Evolutionary conservation across 1,140 invertebrate genomes (phyloP).

Genomic region (Drosophila fuyamai): DNA sequence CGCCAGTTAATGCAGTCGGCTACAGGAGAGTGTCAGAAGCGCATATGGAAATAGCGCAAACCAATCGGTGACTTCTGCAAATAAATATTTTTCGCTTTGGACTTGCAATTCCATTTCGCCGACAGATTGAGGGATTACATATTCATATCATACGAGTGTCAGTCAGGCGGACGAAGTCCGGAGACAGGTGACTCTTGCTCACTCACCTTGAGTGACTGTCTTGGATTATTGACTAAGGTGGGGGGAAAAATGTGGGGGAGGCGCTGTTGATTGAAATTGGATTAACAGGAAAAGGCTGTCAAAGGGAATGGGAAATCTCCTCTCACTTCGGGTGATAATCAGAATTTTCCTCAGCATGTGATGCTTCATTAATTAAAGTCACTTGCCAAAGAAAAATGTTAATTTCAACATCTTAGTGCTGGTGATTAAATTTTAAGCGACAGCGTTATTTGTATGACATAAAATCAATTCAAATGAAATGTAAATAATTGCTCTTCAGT

Average conservation of each 20-base stretch:
- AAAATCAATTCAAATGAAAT: conserved; percentile 26
- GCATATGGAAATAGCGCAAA: conserved; percentile 55
- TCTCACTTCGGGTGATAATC: conserved; percentile 13
- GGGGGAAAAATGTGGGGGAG: conserved; percentile 7
- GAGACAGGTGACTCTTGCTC: conserved; percentile 22
- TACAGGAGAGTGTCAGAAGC: conserved; percentile 38
- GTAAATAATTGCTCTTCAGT: conserved; percentile 30
- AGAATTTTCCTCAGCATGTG: not conserved
- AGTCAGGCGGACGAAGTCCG: conserved; percentile 37
- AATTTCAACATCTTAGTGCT: not conserved
- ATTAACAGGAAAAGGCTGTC: conserved; percentile 15
- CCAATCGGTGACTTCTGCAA: conserved; percentile 11
- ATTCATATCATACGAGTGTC: conserved; percentile 63
- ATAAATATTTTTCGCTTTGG: conserved; percentile 50
- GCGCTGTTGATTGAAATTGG: conserved; percentile 38
- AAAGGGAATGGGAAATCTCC: conserved; percentile 18
- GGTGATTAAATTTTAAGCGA: not conserved
- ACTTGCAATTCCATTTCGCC: conserved; percentile 49
- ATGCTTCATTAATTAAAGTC: not conserved
- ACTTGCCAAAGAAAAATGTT: not conserved
- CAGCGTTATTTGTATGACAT: not conserved
- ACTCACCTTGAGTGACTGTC: conserved; percentile 34
- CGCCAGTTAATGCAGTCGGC: conserved; percentile 58
- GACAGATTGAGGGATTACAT: conserved; percentile 44
- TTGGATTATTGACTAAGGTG: conserved; percentile 28